Conservation (phyloP, 2,888 invertebrate species). For the Pristionchus japonicus region DNA sequence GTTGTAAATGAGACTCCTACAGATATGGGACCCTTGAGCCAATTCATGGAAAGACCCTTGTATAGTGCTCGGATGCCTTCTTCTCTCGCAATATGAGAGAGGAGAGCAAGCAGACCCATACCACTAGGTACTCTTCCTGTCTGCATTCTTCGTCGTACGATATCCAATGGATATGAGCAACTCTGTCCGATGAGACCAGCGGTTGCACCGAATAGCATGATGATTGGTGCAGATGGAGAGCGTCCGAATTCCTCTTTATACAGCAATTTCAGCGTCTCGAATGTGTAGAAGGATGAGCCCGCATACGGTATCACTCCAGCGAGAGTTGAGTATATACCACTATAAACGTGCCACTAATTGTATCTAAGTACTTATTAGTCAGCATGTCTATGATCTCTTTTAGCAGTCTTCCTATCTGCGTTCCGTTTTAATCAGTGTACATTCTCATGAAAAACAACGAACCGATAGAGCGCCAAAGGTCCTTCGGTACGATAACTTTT, state of each 20-base stretch:
- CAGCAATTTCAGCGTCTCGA: slow-evolving; percentile 90
- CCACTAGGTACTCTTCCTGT: slow-evolving; percentile 66
- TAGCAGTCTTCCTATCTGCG: no score
- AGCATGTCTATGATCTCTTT: no score
- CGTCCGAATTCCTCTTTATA: slow-evolving; percentile 78
- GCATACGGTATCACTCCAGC: slow-evolving; percentile 96
- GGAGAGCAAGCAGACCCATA: slow-evolving; percentile 75
- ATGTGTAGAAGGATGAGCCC: slow-evolving; percentile 96
- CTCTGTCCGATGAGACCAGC: slow-evolving; percentile 95
- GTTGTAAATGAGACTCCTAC: slow-evolving; percentile 94
- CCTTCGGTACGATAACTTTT: slow-evolving; percentile 69
- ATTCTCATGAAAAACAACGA: no score
- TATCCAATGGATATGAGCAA: slow-evolving; percentile 95
- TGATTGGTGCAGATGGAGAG: slow-evolving; percentile 25
- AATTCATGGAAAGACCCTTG: slow-evolving; percentile 99
- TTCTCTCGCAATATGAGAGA: slow-evolving; percentile 83
- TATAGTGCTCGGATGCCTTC: slow-evolving; percentile 94
- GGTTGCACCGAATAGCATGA: slow-evolving; percentile 87
- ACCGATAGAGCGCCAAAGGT: slow-evolving; percentile 64
- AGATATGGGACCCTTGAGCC: slow-evolving; percentile 85
- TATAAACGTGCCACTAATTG: neutral
- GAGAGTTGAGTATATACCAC: slow-evolving; percentile 83
- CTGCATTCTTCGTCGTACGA: slow-evolving; percentile 82
- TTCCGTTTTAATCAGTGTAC: no score
- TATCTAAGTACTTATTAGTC: no score